These are phyloP conservation scores for Lathronympha strigana DNA, from an alignment of 2,888 invertebrate species.

Conservation along the genomic window DNA sequence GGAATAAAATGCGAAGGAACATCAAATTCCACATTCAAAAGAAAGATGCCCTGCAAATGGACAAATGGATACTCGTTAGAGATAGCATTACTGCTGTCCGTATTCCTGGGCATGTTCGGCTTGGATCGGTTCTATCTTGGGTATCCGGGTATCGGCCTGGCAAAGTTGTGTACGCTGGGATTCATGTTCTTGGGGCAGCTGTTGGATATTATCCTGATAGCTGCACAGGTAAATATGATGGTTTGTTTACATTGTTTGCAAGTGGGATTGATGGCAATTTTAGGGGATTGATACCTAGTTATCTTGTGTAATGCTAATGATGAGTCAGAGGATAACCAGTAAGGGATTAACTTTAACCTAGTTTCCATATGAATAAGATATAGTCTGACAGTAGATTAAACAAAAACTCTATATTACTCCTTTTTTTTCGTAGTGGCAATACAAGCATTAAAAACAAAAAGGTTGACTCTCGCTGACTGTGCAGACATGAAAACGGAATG, in stretches of 20 bases:
- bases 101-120: constrained; percentile 99
- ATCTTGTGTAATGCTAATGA: no score
- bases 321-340: no score
- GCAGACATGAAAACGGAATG: no score
- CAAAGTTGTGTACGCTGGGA: constrained; percentile 97
- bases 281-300: no score
- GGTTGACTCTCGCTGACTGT: no score
- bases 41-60: constrained; percentile 95
- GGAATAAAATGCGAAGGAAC: constrained; percentile 92
- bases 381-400: no score
- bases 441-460: no score
- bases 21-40: constrained; percentile 91
- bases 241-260: background rate
- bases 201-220: constrained; percentile 96
- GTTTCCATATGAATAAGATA: no score
- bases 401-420: no score
- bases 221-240: constrained; percentile 87
- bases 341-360: no score
- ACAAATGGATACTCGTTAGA: constrained; percentile 98
- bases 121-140: constrained; percentile 99
- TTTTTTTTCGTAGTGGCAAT: no score
- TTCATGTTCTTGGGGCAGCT: constrained; percentile 98
- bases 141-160: constrained; percentile 96
- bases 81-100: constrained; percentile 95
- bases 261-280: no score